These are phyloP conservation scores for Hozukius guyotensis DNA, from an alignment of 2,797 vertebrate species.

Conservation along the genomic window DNA sequence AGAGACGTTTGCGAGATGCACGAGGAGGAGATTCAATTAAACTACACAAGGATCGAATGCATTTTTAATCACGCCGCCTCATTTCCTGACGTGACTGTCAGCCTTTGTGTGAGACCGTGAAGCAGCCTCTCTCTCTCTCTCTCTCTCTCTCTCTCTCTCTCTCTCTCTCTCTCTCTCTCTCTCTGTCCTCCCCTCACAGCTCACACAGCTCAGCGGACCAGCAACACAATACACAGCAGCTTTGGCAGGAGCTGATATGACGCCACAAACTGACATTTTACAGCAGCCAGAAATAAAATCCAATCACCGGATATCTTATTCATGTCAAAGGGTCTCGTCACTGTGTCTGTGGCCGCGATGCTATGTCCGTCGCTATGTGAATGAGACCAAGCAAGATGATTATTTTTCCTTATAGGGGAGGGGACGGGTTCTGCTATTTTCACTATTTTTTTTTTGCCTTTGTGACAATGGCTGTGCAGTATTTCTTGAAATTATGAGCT, in stretches of 20 bases:
- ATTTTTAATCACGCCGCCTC: slow-evolving; percentile 76
- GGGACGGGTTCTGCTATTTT: background rate
- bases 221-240: slow-evolving; percentile 50
- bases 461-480: background rate
- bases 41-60: slow-evolving; percentile 72
- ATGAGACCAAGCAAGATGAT: background rate
- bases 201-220: slow-evolving; percentile 24
- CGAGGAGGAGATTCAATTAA: slow-evolving; percentile 77
- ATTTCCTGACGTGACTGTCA: slow-evolving; percentile 70
- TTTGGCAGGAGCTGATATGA: slow-evolving; percentile 54
- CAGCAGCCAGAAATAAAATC: slow-evolving; percentile 7
- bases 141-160: slow-evolving; percentile 14
- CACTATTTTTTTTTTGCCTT: background rate
- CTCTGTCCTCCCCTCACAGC: slow-evolving; percentile 27
- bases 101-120: slow-evolving; percentile 60
- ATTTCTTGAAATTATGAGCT: background rate
- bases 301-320: slow-evolving; percentile 39
- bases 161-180: slow-evolving; percentile 11
- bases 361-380: slow-evolving; percentile 1
- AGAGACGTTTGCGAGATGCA: slow-evolving; percentile 16
- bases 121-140: slow-evolving; percentile 30
- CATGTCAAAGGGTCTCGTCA: slow-evolving; percentile 5
- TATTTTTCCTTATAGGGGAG: background rate
- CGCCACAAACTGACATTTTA: slow-evolving; percentile 44
- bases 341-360: background rate